Evolutionary conservation across 1,140 invertebrate genomes (phyloP), one percentile per base, ranked within the genome.

Genomic region (Aleiodes sp.): DNA sequence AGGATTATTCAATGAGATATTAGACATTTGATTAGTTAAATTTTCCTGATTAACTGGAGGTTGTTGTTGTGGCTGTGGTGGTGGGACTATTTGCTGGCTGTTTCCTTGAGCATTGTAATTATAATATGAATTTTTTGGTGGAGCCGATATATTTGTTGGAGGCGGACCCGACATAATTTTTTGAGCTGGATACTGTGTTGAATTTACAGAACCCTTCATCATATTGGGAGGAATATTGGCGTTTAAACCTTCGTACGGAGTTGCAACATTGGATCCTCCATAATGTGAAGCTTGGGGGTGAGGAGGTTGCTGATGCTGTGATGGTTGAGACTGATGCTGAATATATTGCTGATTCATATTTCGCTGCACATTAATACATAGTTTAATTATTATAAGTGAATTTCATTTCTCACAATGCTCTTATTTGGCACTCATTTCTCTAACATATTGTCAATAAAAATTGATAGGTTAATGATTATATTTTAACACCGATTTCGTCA

Each of bases 301-400:
- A n/a, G 24, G 56, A n/a, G 12, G 56, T 14, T 24, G 56, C 28
- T 24, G 28, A 16, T 52, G 46, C 21, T 52, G 46, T n/a, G n/a
- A n/a, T 33, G 31, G 31, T 4, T 59, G 56, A 24, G 24, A n/a
- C 28, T 59, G 56, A 14, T 59, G 56, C 28, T 33, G 31, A 0
- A 59, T 31, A n/a, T 59, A 59, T 26, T 59, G 56, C n/a, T 28
- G 56, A 59, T 59, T 59, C 56, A 59, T 59, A n/a, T n/a, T n/a
- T n/a, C n/a, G n/a, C n/a, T n/a, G n/a, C n/a, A n/a, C n/a, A n/a
- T n/a, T n/a, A n/a, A n/a, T n/a, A n/a, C n/a, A n/a, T n/a, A n/a
- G n/a, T n/a, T n/a, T n/a, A n/a, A n/a, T n/a, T n/a, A n/a, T n/a
- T n/a, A n/a, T n/a, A n/a, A n/a, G n/a, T n/a, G n/a, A n/a, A n/a